phyloP scores from a whole-genome alignment of 2,113 vertebrate species.

The Channa maculata region DNA sequence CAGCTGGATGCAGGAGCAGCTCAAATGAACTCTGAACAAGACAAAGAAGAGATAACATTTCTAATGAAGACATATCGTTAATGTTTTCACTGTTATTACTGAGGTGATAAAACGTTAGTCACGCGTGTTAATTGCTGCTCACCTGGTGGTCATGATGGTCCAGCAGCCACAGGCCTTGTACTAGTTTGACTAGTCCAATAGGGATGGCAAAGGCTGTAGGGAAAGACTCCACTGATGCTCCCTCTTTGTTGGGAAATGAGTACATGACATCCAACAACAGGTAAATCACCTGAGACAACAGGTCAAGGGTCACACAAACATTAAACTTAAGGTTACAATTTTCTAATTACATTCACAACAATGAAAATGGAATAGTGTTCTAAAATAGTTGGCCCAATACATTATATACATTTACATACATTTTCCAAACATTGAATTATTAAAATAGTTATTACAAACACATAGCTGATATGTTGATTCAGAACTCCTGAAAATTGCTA shows the following conservation, averaged over 20 bases:
- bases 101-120: neutral
- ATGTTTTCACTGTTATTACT: neutral
- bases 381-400: no score
- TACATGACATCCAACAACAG: conserved; percentile 94
- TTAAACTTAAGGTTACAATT: neutral
- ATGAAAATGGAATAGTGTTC: no score
- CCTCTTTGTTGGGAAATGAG: conserved; percentile 88
- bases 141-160: conserved; percentile 95
- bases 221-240: conserved; percentile 89
- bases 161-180: conserved; percentile 94
- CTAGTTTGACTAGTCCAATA: conserved; percentile 90
- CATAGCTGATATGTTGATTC: no score
- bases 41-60: conserved; percentile 10
- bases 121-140: neutral
- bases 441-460: no score
- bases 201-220: conserved; percentile 92
- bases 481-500: no score
- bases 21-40: conserved; percentile 88
- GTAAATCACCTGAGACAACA: conserved; percentile 89
- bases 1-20: conserved; percentile 91
- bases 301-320: conserved; percentile 84
- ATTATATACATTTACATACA: no score
- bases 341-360: no score
- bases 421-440: no score
- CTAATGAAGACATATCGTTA: neutral